These are phyloP conservation scores for Goniozus legneri DNA, from an alignment of 1,140 invertebrate species.

Conservation along the genomic window DNA sequence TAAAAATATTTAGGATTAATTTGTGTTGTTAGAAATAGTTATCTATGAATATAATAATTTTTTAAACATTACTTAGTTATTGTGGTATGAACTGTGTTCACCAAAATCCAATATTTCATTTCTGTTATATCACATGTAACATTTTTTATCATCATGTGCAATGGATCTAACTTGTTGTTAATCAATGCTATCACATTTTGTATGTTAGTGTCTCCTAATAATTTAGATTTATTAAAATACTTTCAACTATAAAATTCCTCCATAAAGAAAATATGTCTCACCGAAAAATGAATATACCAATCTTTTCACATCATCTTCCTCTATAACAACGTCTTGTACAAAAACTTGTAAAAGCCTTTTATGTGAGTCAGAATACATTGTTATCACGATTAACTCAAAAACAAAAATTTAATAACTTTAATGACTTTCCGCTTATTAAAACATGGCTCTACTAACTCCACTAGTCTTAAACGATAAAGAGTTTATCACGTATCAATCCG, in stretches of 20 bases:
- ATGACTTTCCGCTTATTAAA: no score
- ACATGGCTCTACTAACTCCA: no score
- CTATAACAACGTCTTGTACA: neutral
- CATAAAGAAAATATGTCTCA: neutral
- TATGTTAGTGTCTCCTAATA: neutral
- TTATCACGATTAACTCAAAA: no score
- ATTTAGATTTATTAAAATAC: conserved; percentile 9
- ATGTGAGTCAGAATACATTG: no score
- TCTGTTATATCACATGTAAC: conserved; percentile 37
- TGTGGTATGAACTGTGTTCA: conserved; percentile 26
- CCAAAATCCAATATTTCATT: conserved; percentile 26
- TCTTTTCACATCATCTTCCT: neutral
- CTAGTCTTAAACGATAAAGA: no score
- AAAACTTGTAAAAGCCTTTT: neutral
- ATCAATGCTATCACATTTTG: conserved; percentile 16
- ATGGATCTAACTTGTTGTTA: conserved; percentile 23
- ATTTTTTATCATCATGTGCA: conserved; percentile 28
- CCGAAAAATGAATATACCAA: neutral
- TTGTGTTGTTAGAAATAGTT: neutral
- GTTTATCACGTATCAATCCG: no score
- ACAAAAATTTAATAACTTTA: no score
- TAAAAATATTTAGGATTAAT: conserved; percentile 6
- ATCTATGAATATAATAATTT: neutral
- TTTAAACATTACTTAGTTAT: conserved; percentile 16
- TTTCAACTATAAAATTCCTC: neutral